Evolutionary conservation across 2,113 vertebrate species (phyloP).

Genomic region (Perognathus longimembris): DNA sequence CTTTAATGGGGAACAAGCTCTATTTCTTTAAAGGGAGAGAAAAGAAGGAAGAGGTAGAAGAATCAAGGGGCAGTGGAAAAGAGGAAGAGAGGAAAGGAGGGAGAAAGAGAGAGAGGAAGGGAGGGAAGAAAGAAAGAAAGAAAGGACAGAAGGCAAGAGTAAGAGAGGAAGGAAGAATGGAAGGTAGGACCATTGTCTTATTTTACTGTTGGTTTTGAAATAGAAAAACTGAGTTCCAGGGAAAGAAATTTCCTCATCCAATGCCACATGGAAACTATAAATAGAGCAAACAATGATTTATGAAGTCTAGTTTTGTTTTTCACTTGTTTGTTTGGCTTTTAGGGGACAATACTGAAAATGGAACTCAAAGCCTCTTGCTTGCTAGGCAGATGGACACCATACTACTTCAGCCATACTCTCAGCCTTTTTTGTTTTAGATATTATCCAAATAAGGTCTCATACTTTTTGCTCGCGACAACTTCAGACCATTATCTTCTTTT

Average conservation of each 20-base stretch:
- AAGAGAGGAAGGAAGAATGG: not conserved
- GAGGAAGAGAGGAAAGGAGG: not conserved
- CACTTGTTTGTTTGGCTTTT: too few relatives aligned
- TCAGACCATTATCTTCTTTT: too few relatives aligned
- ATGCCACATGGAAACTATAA: not conserved
- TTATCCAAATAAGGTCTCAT: too few relatives aligned
- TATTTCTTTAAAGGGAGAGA: not conserved
- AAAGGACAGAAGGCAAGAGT: too few relatives aligned
- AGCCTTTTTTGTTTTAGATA: too few relatives aligned
- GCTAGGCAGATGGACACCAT: too few relatives aligned
- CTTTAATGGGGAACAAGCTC: not conserved
- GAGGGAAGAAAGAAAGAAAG: not conserved
- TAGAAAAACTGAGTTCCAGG: not conserved
- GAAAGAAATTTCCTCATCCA: not conserved
- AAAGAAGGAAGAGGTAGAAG: not conserved
- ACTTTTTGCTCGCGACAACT: too few relatives aligned
- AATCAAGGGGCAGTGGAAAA: not conserved
- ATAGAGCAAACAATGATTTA: not conserved
- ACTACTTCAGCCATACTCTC: too few relatives aligned
- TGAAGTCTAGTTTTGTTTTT: not conserved
- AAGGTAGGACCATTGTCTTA: not conserved
- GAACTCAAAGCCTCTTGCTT: too few relatives aligned
- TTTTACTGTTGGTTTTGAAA: slow-evolving; percentile 19
- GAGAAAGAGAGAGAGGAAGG: not conserved
- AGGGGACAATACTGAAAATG: too few relatives aligned